Evolutionary conservation across 2,797 vertebrate genomes (phyloP).

Genomic region (Salmo trutta): DNA sequence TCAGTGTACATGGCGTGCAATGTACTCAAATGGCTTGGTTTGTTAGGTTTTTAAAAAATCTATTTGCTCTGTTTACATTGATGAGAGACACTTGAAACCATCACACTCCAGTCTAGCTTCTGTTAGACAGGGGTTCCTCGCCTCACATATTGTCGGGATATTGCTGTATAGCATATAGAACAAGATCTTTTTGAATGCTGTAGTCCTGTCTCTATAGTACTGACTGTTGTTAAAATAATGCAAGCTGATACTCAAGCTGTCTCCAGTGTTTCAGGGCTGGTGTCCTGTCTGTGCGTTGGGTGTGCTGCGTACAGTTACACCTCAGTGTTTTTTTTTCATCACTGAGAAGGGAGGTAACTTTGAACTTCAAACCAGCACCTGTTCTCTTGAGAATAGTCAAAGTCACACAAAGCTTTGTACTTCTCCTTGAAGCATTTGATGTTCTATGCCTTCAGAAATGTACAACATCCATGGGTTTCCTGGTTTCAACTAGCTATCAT

Average conservation of each 20-base stretch:
- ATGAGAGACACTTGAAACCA: not conserved
- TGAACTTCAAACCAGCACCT: constrained; percentile 58
- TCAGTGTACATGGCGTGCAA: not conserved
- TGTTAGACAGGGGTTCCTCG: not conserved
- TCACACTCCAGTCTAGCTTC: not conserved
- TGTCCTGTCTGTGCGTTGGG: constrained; percentile 24
- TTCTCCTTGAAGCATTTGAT: constrained; percentile 70
- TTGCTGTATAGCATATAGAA: not conserved
- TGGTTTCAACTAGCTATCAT: constrained; percentile 52
- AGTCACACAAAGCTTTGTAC: constrained; percentile 62
- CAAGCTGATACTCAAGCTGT: constrained; percentile 22
- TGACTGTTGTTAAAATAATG: constrained; percentile 16
- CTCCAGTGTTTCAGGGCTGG: constrained; percentile 23
- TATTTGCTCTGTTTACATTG: not conserved
- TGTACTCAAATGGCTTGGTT: not conserved
- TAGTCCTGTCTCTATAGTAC: not conserved
- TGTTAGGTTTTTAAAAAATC: not conserved
- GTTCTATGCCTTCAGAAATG: constrained; percentile 72
- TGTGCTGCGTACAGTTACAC: constrained; percentile 36
- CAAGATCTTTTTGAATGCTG: not conserved
- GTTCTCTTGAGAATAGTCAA: constrained; percentile 57
- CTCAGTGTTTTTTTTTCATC: constrained; percentile 26
- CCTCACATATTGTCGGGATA: not conserved
- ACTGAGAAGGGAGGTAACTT: constrained; percentile 37
- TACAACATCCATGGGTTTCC: constrained; percentile 27